Conservation (phyloP, 2,888 invertebrate genomes). For the Halictus quadricinctus region DNA sequence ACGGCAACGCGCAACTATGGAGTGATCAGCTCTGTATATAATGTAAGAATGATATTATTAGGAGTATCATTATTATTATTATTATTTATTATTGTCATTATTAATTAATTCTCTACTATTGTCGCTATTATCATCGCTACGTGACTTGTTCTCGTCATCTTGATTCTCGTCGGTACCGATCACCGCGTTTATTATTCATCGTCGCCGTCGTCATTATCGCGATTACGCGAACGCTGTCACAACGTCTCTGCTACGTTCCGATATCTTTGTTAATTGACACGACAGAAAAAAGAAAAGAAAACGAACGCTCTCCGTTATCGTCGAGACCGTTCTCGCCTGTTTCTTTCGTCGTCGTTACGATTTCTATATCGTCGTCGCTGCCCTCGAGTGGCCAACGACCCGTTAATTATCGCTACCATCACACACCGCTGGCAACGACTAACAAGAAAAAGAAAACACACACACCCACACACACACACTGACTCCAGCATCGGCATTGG, state of each 20-base stretch:
- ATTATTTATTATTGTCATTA: neutral
- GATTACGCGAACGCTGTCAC: neutral
- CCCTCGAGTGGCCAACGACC: neutral
- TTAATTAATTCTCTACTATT: neutral
- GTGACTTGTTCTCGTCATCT: neutral
- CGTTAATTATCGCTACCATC: neutral
- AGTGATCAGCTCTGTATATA: slow-evolving; percentile 77
- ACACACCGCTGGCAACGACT: neutral
- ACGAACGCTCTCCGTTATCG: neutral
- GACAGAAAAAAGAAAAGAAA: neutral
- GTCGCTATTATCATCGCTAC: neutral
- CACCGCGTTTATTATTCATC: neutral
- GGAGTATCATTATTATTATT: slow-evolving; percentile 12
- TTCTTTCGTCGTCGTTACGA: neutral
- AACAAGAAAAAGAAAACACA: neutral
- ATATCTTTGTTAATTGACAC: neutral
- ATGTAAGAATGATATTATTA: slow-evolving; percentile 74
- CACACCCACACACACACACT: neutral
- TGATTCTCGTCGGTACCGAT: slow-evolving; percentile 18
- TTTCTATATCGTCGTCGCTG: neutral
- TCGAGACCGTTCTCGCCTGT: neutral
- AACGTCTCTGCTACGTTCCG: neutral
- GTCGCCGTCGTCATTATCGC: neutral
- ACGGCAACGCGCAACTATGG: slow-evolving; percentile 56
- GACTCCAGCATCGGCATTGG: neutral